A percentile compares a stretch with the other conserved stretches of the same genome.
Evolutionary conservation across 2,113 vertebrate genomes (phyloP).

Genomic region (Eulemur rufifrons): DNA sequence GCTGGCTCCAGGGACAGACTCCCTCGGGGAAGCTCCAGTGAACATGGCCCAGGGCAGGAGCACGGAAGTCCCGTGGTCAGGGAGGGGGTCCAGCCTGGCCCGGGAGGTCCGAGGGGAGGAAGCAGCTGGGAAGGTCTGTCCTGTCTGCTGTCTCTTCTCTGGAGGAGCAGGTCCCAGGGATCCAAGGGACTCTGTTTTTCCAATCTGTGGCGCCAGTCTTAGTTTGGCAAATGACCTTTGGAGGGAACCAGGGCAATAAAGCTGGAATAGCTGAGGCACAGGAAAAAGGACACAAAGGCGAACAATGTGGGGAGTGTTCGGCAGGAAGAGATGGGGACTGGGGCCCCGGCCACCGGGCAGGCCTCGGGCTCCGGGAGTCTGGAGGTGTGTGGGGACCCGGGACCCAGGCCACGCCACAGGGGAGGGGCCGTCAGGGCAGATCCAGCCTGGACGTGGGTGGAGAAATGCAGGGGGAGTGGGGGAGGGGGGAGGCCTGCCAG

Average conservation of each 20-base stretch:
- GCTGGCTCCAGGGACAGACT: background rate
- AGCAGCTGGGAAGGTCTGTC: background rate
- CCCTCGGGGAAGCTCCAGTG: background rate
- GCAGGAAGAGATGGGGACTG: conserved; percentile 3
- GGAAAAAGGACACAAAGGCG: conserved; percentile 57
- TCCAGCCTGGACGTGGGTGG: background rate
- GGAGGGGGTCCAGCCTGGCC: background rate
- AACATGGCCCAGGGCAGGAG: background rate
- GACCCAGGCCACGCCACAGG: background rate
- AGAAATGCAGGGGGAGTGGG: background rate
- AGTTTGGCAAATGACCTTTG: conserved; percentile 36
- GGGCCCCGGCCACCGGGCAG: background rate
- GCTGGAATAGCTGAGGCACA: background rate
- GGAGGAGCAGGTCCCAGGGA: background rate
- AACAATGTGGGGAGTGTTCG: conserved; percentile 28
- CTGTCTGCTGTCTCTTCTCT: background rate
- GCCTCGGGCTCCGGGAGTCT: background rate
- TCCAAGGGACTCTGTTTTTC: background rate
- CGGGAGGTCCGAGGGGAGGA: background rate
- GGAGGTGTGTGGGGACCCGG: background rate
- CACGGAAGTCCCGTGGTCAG: background rate
- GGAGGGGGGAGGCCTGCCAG: background rate
- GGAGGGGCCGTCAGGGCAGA: background rate
- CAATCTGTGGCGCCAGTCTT: conserved; percentile 14
- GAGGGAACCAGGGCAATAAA: background rate